Conservation (phyloP, 1,140 invertebrate species). For the Halyomorpha halys region DNA sequence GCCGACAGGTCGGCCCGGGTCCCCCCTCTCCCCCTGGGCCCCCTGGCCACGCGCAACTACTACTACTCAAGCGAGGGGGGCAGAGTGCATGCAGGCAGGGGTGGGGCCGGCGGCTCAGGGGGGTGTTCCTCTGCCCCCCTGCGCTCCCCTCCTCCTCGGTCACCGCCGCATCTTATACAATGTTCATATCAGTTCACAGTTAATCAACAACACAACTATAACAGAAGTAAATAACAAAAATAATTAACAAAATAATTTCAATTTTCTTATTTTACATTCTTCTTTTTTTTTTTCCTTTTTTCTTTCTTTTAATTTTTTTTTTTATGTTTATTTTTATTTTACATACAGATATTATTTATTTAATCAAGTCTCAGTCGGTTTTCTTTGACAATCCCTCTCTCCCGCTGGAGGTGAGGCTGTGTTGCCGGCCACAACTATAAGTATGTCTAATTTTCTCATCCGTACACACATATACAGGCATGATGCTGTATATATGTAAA, state of each 20-base stretch:
- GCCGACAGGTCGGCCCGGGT: background rate
- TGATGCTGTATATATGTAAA: background rate
- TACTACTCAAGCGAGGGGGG: too few species aligned
- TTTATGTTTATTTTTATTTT: conserved; percentile 15
- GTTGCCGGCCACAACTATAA: conserved; percentile 13
- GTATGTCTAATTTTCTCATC: conserved; percentile 8
- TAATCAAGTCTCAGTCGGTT: conserved; percentile 11
- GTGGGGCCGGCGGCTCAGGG: background rate
- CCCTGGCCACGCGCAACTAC: too few species aligned
- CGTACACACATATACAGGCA: background rate
- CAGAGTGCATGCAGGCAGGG: too few species aligned
- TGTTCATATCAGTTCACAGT: too few species aligned
- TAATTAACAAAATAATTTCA: conserved; percentile 12
- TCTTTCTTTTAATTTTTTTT: too few species aligned
- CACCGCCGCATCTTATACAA: background rate
- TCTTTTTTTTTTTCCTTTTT: conserved; percentile 7
- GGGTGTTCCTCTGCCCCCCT: background rate
- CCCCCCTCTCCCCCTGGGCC: background rate
- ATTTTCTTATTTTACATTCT: background rate
- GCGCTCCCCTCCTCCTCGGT: background rate
- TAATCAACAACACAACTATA: background rate
- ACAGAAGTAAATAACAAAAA: conserved; percentile 14
- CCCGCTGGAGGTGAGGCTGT: conserved; percentile 3
- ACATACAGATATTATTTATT: conserved; percentile 15
- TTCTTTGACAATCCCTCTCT: conserved; percentile 11